Percentiles rank a stretch among this genome's conserved stretches.
Conservation (phyloP, 2,888 invertebrate genomes). For the Abrostola tripartita region DNA sequence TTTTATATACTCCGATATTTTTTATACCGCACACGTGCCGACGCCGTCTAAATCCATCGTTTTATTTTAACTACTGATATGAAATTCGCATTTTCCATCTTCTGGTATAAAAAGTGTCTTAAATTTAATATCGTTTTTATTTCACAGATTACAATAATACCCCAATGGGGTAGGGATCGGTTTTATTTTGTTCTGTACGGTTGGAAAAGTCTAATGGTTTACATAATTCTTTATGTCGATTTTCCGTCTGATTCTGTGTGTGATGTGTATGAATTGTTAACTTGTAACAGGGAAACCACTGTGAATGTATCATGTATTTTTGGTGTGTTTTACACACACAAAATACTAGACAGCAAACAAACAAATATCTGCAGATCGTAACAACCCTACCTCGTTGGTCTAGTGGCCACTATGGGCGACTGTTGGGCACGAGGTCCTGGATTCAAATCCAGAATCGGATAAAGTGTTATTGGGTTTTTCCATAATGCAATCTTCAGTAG, state of each 20-base stretch:
- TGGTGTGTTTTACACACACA: too few relatives aligned
- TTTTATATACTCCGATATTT: constrained; percentile 54
- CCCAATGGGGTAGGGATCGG: constrained; percentile 63
- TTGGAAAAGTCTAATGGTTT: constrained; percentile 21
- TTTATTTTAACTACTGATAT: constrained; percentile 85
- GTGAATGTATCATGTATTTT: too few relatives aligned
- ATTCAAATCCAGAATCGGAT: too few relatives aligned
- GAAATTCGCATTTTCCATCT: constrained; percentile 83
- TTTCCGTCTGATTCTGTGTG: not conserved
- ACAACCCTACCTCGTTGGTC: too few relatives aligned
- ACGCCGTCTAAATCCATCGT: constrained; percentile 77
- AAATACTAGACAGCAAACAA: too few relatives aligned
- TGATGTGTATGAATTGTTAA: too few relatives aligned
- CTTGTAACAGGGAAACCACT: too few relatives aligned
- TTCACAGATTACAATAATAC: constrained; percentile 84
- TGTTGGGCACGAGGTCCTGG: too few relatives aligned
- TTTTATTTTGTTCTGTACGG: constrained; percentile 48
- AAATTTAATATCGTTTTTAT: constrained; percentile 86
- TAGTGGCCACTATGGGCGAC: too few relatives aligned
- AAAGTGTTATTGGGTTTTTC: too few relatives aligned
- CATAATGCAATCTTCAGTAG: too few relatives aligned
- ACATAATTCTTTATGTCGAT: not conserved
- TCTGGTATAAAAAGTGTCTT: constrained; percentile 82
- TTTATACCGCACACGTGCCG: constrained; percentile 71
- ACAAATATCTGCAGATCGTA: too few relatives aligned